These are phyloP conservation scores for Tursiops truncatus DNA, from an alignment of 2,113 vertebrate genomes.

Conservation along the genomic window DNA sequence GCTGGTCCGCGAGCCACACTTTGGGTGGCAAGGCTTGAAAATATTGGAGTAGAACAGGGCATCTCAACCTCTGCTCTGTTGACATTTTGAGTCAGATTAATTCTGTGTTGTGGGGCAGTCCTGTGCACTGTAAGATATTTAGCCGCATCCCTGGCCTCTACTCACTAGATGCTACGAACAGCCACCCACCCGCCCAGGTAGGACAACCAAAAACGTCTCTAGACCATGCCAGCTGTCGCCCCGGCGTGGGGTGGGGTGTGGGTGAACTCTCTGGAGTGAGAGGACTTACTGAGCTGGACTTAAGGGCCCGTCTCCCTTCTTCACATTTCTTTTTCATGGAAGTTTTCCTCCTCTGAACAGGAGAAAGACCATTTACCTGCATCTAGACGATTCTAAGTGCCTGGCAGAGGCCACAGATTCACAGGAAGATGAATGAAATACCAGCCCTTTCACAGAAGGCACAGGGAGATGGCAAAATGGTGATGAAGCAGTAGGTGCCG, in stretches of 20 bases:
- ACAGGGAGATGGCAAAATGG: not conserved
- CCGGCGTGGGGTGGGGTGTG: accelerated
- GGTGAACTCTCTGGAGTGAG: not conserved
- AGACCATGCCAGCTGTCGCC: not conserved
- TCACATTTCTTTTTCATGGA: not conserved
- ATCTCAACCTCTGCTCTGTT: not conserved
- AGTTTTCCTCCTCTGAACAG: not conserved
- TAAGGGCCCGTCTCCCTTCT: not conserved
- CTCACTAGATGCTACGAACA: not conserved
- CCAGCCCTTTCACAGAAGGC: not conserved
- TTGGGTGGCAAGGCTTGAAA: not conserved
- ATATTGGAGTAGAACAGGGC: not conserved
- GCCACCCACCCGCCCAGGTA: no score
- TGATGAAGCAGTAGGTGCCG: not conserved
- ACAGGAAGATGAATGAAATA: not conserved
- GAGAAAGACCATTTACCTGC: not conserved
- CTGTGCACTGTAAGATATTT: not conserved
- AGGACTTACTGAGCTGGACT: not conserved
- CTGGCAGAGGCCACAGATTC: not conserved
- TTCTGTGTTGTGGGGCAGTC: not conserved
- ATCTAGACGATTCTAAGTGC: not conserved
- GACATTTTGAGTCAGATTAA: not conserved
- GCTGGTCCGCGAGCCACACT: not conserved
- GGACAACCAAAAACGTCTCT: not conserved
- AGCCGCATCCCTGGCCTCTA: not conserved